These are phyloP conservation scores for Suillia variegata DNA, from an alignment of 2,888 invertebrate genomes.

Conservation along the genomic window DNA sequence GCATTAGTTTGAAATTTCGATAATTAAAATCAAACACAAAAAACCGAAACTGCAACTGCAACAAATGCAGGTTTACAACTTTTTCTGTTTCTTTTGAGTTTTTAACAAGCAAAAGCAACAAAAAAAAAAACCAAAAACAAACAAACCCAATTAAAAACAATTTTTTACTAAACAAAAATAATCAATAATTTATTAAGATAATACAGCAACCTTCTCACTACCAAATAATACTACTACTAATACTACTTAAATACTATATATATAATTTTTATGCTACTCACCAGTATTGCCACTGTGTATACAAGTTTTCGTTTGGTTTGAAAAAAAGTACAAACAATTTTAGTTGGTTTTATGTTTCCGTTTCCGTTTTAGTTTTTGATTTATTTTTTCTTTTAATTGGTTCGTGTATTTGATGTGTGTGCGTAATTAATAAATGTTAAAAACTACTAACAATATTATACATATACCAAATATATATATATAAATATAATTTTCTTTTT, in stretches of 20 bases:
- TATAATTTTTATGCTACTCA: slow-evolving; percentile 11
- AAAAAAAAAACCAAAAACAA: neutral
- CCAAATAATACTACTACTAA: slow-evolving; percentile 11
- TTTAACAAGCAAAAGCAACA: neutral
- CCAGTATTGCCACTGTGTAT: slow-evolving; percentile 17
- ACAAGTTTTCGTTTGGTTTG: too few species aligned
- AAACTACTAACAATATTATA: slow-evolving; percentile 14
- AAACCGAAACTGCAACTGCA: neutral
- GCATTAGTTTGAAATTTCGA: slow-evolving; percentile 42
- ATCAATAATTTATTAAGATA: neutral
- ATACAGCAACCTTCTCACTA: slow-evolving; percentile 5
- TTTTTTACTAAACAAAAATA: slow-evolving; percentile 7
- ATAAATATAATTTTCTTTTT: too few species aligned
- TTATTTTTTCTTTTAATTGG: slow-evolving; percentile 17
- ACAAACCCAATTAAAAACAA: slow-evolving; percentile 6
- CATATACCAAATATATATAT: too few species aligned
- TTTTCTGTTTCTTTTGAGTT: too few species aligned
- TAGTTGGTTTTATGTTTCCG: too few species aligned
- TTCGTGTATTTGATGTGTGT: slow-evolving; percentile 25
- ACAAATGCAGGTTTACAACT: neutral
- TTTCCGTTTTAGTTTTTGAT: slow-evolving; percentile 4
- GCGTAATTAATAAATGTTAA: slow-evolving; percentile 18
- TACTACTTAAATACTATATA: slow-evolving; percentile 17
- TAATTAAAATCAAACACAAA: slow-evolving; percentile 33
- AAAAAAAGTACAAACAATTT: slow-evolving; percentile 3